phyloP scores from a whole-genome alignment of 2,888 invertebrate genomes.

The Punctoribates punctum region DNA sequence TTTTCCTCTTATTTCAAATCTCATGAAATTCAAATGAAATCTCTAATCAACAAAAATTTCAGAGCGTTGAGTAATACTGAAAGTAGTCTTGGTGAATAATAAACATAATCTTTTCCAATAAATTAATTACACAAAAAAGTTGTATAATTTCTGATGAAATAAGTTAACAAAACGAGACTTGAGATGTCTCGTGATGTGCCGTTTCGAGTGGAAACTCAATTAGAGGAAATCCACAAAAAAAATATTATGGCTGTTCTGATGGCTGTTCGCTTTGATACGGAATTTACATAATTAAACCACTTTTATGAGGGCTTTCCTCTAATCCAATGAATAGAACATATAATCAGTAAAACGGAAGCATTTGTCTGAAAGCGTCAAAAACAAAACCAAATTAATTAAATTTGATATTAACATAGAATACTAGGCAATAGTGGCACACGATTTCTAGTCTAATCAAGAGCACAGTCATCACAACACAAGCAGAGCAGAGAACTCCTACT shows the following conservation, averaged over 20 bases:
- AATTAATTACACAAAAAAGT: no score
- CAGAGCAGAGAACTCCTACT: not conserved
- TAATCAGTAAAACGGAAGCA: constrained; percentile 16
- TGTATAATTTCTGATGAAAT: no score
- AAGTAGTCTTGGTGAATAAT: not conserved
- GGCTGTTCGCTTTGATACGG: not conserved
- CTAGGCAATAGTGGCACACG: not conserved
- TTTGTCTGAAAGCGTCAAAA: constrained; percentile 8
- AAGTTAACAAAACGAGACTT: not conserved
- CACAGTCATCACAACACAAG: not conserved
- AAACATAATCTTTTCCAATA: no score
- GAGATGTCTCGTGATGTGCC: constrained; percentile 30
- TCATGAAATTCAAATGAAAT: no score
- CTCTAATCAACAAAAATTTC: no score
- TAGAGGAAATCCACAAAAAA: not conserved
- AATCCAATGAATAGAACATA: not conserved
- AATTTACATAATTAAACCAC: not conserved
- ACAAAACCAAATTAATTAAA: not conserved
- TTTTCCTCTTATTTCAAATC: no score
- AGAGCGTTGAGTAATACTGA: no score
- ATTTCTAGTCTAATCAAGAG: not conserved
- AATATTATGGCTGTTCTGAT: not conserved
- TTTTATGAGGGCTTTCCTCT: not conserved
- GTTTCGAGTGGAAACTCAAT: not conserved
- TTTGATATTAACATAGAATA: not conserved